Base-by-base conservation (phyloP, 92 coral and sea anemone species). In the Diadumene lineata region DNA sequence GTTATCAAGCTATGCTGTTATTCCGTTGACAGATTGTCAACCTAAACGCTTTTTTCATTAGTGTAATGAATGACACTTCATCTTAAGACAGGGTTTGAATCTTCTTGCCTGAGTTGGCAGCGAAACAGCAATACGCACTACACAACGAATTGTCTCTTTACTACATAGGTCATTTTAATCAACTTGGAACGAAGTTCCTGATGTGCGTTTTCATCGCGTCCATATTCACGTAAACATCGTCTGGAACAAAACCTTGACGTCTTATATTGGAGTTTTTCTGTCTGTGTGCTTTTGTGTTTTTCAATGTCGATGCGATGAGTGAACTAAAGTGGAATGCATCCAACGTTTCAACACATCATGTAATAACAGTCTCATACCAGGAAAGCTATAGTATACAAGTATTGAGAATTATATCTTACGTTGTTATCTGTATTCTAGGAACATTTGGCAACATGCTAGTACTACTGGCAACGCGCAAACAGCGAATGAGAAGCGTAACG, bases 391-490 rank as follows among this genome's bases (percentile, higher is more conserved):
- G 72, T 1, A 56, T 72, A 2, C 72, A 84, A 60, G 61, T 64
- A 18, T 66, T 84, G 11, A 66, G 81, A 24, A 72, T 79, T n/a
- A 25, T 84, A 23, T 84, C 77, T 10, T 84, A 78, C 58, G 68
- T 46, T 21, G 77, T 53, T 22, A 79, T 84, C 10, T 84, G 82
- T 38, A 13, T 84, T 21, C 17, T 79, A 1, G 88, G 88, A 15
- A 67, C 79, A 13, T 38, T 84, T 15, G 88, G 88, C 17, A 84
- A 84, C 33, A 66, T 73, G 50, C 84, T 84, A 65, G 82, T 81
- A 50, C 66, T 84, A 28, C 23, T 84, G 62, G 84, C 81, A 19
- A 58, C 81, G 11, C 76, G 88, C 48, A 84, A 76, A 51, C 84
- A 62, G 38, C 72, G 84, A 26, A 66, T 84, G 78, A 48, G 79